These are phyloP conservation scores for Liasis olivaceus DNA, from an alignment of 2,797 vertebrate genomes.

Conservation along the genomic window DNA sequence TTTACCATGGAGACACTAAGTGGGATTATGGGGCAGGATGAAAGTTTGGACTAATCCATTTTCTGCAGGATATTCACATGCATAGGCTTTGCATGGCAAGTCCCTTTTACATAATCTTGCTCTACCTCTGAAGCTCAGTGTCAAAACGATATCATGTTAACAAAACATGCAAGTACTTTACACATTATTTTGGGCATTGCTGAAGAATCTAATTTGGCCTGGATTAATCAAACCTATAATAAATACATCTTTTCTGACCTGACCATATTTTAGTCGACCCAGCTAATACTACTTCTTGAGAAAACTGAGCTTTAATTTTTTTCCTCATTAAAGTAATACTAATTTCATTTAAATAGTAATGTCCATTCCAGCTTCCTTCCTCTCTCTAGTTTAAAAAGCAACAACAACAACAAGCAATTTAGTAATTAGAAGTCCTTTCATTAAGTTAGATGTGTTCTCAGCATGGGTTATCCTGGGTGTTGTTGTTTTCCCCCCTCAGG, in stretches of 20 bases:
- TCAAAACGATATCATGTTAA: not conserved
- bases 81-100: not conserved
- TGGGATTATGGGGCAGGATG: not conserved
- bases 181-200: not conserved
- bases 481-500: conserved; percentile 28
- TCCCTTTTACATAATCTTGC: not conserved
- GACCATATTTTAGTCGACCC: not conserved
- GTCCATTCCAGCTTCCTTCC: conserved; percentile 51
- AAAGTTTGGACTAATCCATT: not conserved
- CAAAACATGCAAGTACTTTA: not conserved
- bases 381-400: conserved; percentile 31
- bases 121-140: not conserved
- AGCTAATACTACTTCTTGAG: not conserved
- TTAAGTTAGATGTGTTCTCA: conserved; percentile 54
- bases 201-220: not conserved
- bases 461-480: conserved; percentile 51
- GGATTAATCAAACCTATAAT: not conserved
- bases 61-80: not conserved
- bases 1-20: not conserved
- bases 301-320: conserved; percentile 32
- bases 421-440: conserved; percentile 56
- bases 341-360: conserved; percentile 41
- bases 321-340: not conserved
- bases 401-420: conserved; percentile 34
- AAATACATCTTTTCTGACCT: not conserved